These are phyloP conservation scores for Lucilia sericata DNA, from an alignment of 1,140 invertebrate species.

Conservation along the genomic window DNA sequence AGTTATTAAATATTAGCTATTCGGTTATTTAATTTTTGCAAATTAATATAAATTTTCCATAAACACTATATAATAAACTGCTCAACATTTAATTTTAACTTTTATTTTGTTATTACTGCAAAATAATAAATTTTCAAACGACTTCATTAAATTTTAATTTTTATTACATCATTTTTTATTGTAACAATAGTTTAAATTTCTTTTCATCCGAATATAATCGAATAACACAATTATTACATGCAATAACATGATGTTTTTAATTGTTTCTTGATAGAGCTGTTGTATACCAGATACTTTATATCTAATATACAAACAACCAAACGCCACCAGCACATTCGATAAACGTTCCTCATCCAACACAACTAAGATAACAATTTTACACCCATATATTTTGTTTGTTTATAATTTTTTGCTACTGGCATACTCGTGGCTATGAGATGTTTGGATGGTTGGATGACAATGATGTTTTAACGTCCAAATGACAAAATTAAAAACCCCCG, in stretches of 20 bases:
- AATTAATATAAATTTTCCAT: too few relatives aligned
- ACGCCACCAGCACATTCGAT: not conserved
- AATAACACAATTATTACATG: not conserved
- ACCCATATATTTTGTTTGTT: constrained; percentile 29
- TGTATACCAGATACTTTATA: not conserved
- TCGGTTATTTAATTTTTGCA: too few relatives aligned
- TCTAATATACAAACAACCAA: not conserved
- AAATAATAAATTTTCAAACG: not conserved
- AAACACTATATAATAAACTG: too few relatives aligned
- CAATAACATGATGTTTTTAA: constrained; percentile 2
- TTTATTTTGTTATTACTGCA: too few relatives aligned
- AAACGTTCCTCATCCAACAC: not conserved
- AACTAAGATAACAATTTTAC: not conserved
- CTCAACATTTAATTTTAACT: too few relatives aligned
- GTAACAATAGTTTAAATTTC: not conserved
- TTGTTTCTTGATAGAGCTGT: not conserved
- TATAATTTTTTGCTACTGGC: not conserved
- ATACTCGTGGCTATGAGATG: not conserved
- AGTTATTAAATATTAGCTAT: too few relatives aligned
- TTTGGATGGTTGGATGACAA: not conserved
- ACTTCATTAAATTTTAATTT: constrained; percentile 2
- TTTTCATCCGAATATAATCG: not conserved
- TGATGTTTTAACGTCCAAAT: not conserved
- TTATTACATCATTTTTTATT: not conserved
- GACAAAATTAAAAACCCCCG: not conserved